Conservation (phyloP, 2,888 invertebrate genomes). For the Dasypogon diadema region DNA sequence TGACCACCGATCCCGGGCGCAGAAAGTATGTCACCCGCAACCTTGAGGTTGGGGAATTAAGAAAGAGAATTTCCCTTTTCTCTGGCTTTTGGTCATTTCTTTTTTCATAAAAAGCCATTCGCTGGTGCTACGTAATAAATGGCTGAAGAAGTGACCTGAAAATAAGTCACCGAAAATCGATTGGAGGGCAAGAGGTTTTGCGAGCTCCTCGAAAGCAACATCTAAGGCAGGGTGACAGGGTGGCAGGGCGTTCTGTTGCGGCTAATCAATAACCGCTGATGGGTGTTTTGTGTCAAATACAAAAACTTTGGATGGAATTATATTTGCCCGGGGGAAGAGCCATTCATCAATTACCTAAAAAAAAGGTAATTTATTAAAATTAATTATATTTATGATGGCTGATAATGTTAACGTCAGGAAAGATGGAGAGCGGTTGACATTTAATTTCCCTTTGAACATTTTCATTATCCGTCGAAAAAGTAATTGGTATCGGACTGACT, state of each 20-base stretch:
- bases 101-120: too few species aligned
- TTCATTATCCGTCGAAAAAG: not conserved
- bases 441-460: not conserved
- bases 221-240: not conserved
- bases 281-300: not conserved
- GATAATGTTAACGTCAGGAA: not conserved
- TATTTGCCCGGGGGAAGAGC: not conserved
- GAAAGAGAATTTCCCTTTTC: too few species aligned
- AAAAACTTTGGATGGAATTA: not conserved
- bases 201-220: not conserved
- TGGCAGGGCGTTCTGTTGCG: not conserved
- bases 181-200: not conserved
- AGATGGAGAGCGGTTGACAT: not conserved
- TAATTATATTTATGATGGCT: constrained; percentile 6
- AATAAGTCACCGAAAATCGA: constrained; percentile 1
- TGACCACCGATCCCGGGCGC: too few species aligned
- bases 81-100: too few species aligned
- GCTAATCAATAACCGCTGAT: constrained; percentile 13
- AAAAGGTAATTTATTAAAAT: constrained; percentile 12
- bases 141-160: not conserved
- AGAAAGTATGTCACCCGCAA: too few species aligned
- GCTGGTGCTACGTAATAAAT: too few species aligned
- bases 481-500: not conserved
- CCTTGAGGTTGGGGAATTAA: too few species aligned
- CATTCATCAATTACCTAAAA: constrained; percentile 13